A percentile compares a stretch with the other conserved stretches of the same genome.
Evolutionary conservation across 2,113 vertebrate species (phyloP).

Genomic region (Burhinus oedicnemus): DNA sequence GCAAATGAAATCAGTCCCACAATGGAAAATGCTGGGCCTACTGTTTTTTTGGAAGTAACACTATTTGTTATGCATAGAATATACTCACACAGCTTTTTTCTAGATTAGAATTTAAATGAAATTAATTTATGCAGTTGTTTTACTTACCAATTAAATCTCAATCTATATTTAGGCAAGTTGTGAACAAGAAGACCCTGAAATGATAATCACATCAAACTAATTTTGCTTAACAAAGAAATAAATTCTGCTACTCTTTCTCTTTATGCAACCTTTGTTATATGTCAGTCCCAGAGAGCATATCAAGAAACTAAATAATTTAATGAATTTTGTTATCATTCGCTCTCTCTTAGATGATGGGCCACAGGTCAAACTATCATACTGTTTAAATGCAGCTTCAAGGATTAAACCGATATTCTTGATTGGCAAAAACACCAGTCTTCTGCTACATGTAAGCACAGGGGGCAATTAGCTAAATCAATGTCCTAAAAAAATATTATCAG

Average conservation of each 20-base stretch:
- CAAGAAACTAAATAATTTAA: not conserved
- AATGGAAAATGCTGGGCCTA: not conserved
- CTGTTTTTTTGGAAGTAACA: not conserved
- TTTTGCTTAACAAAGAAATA: not conserved
- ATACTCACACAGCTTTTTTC: not conserved
- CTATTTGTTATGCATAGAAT: not conserved
- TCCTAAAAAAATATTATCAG: not conserved
- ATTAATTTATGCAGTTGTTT: not conserved
- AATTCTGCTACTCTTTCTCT: constrained; percentile 1
- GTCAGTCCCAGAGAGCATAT: not conserved
- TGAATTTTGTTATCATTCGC: not conserved
- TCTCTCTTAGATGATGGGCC: not conserved
- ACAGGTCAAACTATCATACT: not conserved
- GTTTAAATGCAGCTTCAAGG: not conserved
- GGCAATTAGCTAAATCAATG: not conserved
- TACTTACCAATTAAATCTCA: not conserved
- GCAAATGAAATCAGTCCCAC: not conserved
- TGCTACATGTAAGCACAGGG: not conserved
- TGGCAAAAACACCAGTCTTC: not conserved
- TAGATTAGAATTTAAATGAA: not conserved
- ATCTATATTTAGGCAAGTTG: not conserved
- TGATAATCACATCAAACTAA: not conserved
- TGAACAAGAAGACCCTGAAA: not conserved
- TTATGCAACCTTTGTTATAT: not conserved
- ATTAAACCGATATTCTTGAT: not conserved